phyloP scores from a whole-genome alignment of 2,888 invertebrate genomes.

The Drosophila melanosoma region DNA sequence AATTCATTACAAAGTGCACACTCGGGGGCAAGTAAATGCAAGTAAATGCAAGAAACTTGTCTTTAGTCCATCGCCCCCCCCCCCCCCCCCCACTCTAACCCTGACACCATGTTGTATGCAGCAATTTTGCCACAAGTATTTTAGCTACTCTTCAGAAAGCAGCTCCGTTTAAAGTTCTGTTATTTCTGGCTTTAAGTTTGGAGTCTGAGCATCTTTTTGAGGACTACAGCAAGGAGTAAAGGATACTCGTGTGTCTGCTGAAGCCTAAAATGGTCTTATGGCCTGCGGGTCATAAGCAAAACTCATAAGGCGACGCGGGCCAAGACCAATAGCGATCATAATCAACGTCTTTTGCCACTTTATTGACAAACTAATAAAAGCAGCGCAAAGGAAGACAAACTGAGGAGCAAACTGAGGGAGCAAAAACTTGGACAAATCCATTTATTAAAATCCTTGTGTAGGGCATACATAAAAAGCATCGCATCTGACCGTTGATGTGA shows the following conservation, averaged over 20 bases:
- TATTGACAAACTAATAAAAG: slow-evolving; percentile 83
- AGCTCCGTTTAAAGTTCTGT: neutral
- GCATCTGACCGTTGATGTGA: slow-evolving; percentile 76
- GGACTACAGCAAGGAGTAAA: slow-evolving; percentile 16
- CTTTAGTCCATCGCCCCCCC: slow-evolving; percentile 27
- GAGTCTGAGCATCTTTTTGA: neutral
- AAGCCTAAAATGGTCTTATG: slow-evolving; percentile 45
- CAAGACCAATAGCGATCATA: slow-evolving; percentile 49
- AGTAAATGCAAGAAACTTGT: slow-evolving; percentile 57
- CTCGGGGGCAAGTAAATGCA: slow-evolving; percentile 39
- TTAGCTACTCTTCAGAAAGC: slow-evolving; percentile 5
- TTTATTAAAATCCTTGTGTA: slow-evolving; percentile 80
- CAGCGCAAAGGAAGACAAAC: slow-evolving; percentile 23
- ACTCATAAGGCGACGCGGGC: slow-evolving; percentile 43
- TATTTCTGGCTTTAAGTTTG: neutral
- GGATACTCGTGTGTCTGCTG: slow-evolving; percentile 32
- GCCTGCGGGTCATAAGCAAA: slow-evolving; percentile 59
- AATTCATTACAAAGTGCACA: slow-evolving; percentile 66
- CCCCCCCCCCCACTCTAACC: slow-evolving; percentile 2
- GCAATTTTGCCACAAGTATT: slow-evolving; percentile 24
- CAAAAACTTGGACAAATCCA: slow-evolving; percentile 62
- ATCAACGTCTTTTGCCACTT: slow-evolving; percentile 77
- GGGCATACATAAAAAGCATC: slow-evolving; percentile 66
- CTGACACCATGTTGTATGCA: slow-evolving; percentile 5
- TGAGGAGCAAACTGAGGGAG: slow-evolving; percentile 5